These are phyloP conservation scores for Carassius gibelio DNA, from an alignment of 2,113 vertebrate species.

Conservation along the genomic window DNA sequence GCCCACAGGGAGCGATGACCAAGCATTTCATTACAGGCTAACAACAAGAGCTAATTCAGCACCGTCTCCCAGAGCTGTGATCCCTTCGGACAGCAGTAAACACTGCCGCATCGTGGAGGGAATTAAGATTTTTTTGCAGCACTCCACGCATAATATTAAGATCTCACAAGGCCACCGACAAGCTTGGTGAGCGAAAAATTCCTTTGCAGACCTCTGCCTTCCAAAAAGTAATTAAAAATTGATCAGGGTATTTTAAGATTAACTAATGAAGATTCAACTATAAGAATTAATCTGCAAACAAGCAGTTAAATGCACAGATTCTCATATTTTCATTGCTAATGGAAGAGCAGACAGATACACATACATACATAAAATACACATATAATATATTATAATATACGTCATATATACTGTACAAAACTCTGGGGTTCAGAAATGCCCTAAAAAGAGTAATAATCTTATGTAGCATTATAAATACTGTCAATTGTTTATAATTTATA, in stretches of 20 bases:
- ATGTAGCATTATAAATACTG: too few relatives aligned
- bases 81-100: slow-evolving; percentile 18
- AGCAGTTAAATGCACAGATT: background rate
- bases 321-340: background rate
- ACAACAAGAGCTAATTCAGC: slow-evolving; percentile 37
- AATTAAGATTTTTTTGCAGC: background rate
- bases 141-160: background rate
- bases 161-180: background rate
- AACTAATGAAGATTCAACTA: background rate
- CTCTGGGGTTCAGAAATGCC: too few relatives aligned
- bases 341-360: too few relatives aligned
- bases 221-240: background rate
- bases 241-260: background rate
- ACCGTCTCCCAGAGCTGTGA: background rate
- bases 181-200: background rate
- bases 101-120: background rate
- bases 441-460: too few relatives aligned
- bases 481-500: too few relatives aligned
- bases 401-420: too few relatives aligned
- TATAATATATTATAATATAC: too few relatives aligned
- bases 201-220: background rate
- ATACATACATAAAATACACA: too few relatives aligned
- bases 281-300: background rate
- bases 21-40: slow-evolving; percentile 55
- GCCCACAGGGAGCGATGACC: slow-evolving; percentile 42